Evolutionary conservation across 1,140 invertebrate species (phyloP), one percentile per base, ranked within the genome.

Genomic region (Zaprionus davidi): DNA sequence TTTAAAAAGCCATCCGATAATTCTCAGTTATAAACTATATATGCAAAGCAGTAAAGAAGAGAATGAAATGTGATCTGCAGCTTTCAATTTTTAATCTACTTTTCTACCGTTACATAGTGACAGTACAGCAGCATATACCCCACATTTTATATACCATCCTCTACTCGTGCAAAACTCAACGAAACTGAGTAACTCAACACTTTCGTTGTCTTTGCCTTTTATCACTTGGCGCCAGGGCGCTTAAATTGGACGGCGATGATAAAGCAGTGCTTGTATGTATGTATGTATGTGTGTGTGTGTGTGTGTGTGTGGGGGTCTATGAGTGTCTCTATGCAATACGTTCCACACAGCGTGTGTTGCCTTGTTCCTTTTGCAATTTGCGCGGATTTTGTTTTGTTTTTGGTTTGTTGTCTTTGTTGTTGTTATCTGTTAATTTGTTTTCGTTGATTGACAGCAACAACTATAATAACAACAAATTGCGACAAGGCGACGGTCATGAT

Each of bases 391-490:
- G 38, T 49, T n/a, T 38, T 31, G 26, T 24, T 55, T 28, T 24
- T 28, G 6, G 60, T 51, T 41, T 68, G 31, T 63, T 31, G 28
- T 31, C 53, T 57, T 71, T 72, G 20, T 73, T 76, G 34, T 71
- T 71, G 65, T 72, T 67, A 57, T 71, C 11, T 64, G 36, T 73
- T 71, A 59, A 64, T 68, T 68, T 74, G 71, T 65, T 38, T 78
- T 71, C 68, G 75, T 76, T 78, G 76, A 78, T 76, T 76, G 76
- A 78, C 76, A 76, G 76, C 72, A 78, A 67, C 76, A 76, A 78
- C 76, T 70, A 78, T 58, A 75, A 71, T 56, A 74, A 64, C 67
- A 75, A 58, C 72, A 75, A 75, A 71, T 58, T 65, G 67, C 58
- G 44, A 68, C 63, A 78, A 70, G 65, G 64, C 71, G 60, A 78